phyloP scores from a whole-genome alignment of 2,797 vertebrate species.

The Leucoraja ocellata region DNA sequence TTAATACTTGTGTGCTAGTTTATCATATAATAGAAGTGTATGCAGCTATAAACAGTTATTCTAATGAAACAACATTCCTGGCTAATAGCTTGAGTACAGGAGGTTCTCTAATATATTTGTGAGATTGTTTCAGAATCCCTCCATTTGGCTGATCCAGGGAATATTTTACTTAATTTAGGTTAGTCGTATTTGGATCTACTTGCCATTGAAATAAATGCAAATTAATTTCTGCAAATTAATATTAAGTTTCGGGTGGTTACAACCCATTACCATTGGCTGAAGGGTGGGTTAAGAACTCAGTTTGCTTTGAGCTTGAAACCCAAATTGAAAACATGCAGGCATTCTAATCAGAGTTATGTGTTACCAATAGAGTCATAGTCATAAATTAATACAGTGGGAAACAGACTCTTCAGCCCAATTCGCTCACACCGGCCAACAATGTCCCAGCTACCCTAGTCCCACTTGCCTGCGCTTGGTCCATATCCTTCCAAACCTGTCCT shows the following conservation, averaged over 20 bases:
- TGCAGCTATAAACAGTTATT: conserved; percentile 8
- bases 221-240: background rate
- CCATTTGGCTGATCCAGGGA: background rate
- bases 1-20: conserved; percentile 19
- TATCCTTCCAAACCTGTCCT: too few relatives aligned
- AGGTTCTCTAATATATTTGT: background rate
- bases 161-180: background rate
- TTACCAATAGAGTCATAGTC: too few relatives aligned
- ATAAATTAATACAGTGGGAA: too few relatives aligned
- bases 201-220: background rate
- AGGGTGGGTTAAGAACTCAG: background rate
- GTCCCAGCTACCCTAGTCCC: too few relatives aligned
- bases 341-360: background rate
- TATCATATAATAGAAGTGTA: conserved; percentile 17
- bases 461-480: too few relatives aligned
- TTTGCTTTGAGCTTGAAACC: background rate
- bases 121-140: background rate
- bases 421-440: too few relatives aligned
- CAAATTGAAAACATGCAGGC: background rate
- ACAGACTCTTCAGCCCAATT: too few relatives aligned
- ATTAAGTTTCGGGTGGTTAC: background rate
- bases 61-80: conserved; percentile 20
- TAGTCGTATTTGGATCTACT: background rate
- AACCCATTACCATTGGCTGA: background rate
- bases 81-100: background rate